phyloP scores from a whole-genome alignment of 2,113 vertebrate genomes.

The Cnemophilus loriae region DNA sequence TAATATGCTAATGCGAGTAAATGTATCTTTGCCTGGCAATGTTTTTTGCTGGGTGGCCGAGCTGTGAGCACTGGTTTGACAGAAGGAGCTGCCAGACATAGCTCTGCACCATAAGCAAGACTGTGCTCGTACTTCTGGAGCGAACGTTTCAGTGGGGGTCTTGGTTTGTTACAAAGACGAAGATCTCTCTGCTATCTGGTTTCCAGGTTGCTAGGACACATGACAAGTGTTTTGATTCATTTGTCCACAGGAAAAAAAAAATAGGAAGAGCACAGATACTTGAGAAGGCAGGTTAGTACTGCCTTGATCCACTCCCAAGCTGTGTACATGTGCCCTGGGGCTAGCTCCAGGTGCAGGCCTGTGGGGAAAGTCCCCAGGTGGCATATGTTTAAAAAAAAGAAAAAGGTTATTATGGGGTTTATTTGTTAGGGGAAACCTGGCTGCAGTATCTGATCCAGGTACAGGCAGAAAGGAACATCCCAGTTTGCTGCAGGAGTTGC shows the following conservation, averaged over 20 bases:
- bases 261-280: neutral
- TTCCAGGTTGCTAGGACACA: conserved; percentile 21
- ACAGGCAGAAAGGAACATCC: neutral
- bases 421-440: neutral
- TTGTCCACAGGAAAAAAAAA: neutral
- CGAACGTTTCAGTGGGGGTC: neutral
- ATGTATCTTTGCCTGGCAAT: neutral
- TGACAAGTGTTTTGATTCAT: conserved; percentile 9
- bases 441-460: neutral
- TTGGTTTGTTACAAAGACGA: neutral
- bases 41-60: neutral
- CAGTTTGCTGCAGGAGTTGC: neutral
- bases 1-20: neutral
- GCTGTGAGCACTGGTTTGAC: neutral
- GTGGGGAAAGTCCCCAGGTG: neutral
- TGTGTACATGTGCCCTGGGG: neutral
- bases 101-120: neutral
- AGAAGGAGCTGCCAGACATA: neutral
- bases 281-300: neutral
- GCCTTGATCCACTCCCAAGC: conserved; percentile 20
- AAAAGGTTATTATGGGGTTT: neutral
- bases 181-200: neutral
- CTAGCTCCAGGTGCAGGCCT: neutral
- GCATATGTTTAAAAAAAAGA: neutral
- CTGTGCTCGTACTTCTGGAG: neutral